A percentile compares a stretch with the other conserved stretches of the same genome.
Evolutionary conservation across 2,797 vertebrate species (phyloP).

Genomic region (Urophycis tenuis): DNA sequence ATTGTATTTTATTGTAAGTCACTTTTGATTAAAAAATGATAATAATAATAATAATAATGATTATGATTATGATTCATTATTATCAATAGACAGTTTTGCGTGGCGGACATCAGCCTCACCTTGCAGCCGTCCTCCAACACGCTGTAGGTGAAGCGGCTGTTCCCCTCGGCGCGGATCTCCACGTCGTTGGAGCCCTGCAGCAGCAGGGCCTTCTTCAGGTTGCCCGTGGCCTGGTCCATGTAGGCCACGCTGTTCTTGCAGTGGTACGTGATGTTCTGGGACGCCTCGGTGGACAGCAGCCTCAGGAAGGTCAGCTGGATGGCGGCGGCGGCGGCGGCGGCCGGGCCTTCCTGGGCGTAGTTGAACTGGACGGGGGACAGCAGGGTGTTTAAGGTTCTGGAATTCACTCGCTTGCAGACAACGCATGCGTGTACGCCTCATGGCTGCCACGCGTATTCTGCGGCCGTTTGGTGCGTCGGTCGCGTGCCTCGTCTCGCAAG

Average conservation of each 20-base stretch:
- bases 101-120: slow-evolving; percentile 62
- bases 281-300: slow-evolving; percentile 88
- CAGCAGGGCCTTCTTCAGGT: slow-evolving; percentile 91
- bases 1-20: neutral
- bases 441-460: no score
- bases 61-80: no score
- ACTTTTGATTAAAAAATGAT: neutral
- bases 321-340: slow-evolving; percentile 75
- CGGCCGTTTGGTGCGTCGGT: no score
- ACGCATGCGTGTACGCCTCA: no score
- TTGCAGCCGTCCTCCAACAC: slow-evolving; percentile 93
- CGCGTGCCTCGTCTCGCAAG: no score
- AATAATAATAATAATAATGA: no score
- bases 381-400: neutral
- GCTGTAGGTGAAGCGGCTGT: slow-evolving; percentile 92
- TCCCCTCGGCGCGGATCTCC: slow-evolving; percentile 94
- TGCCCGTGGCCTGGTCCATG: slow-evolving; percentile 85
- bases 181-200: slow-evolving; percentile 94
- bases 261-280: slow-evolving; percentile 96
- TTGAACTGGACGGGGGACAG: slow-evolving; percentile 73
- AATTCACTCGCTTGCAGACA: no score
- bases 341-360: slow-evolving; percentile 83
- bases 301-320: slow-evolving; percentile 95
- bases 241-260: slow-evolving; percentile 98
- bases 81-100: neutral